Base-by-base conservation (phyloP, 92 coral and sea anemone genomes). In the Epizoanthus fatuus region DNA sequence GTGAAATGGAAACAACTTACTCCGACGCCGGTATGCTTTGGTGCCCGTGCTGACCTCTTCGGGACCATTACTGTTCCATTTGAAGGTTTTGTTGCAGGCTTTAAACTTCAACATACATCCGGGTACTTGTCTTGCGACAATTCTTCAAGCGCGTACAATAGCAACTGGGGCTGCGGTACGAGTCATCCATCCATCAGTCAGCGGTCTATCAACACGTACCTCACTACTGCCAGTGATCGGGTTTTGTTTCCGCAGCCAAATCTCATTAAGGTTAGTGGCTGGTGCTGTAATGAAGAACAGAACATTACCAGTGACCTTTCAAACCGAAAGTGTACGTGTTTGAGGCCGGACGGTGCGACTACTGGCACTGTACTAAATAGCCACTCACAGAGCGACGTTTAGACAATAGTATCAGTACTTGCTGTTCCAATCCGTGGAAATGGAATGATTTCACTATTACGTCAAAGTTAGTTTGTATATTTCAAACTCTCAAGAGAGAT, bases 31-130 rank as follows among this genome's bases (percentile, higher is more conserved):
- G 81, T 75, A 42, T 75, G 81, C 81, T 75, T 75, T 75, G 52
- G 67, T 5, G 81, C 81, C 52, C 52, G 53, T 55, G 67, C 3
- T 38, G 35, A 75, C 42, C 67, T 35, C 11, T 75, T 7, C 20
- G 81, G 52, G 0, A 57, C 32, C 0, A 35, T 75, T 57, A 29
- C 81, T 75, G 67, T 56, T 37, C 53, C 66, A 37, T 16, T 2
- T 37, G 81, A 75, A 56, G 81, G 81, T 5, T 75, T 75, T 57
- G 65, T 32, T 10, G 67, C 54, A 75, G 81, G 66, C 44, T 37
- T 75, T 15, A 75, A 75, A 51, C 81, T 75, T n/a, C 52, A 12
- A 16, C 37, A 56, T 55, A 16, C 0, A 55, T 16, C 37, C 35
- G 81, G 81, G n/a, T 57, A 55, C 16, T 47, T 75, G 2, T 55